Percentiles rank a stretch among this genome's conserved stretches.
Evolutionary conservation across 2,113 vertebrate genomes (phyloP).

Genomic region (Microcebus ravelobensis): DNA sequence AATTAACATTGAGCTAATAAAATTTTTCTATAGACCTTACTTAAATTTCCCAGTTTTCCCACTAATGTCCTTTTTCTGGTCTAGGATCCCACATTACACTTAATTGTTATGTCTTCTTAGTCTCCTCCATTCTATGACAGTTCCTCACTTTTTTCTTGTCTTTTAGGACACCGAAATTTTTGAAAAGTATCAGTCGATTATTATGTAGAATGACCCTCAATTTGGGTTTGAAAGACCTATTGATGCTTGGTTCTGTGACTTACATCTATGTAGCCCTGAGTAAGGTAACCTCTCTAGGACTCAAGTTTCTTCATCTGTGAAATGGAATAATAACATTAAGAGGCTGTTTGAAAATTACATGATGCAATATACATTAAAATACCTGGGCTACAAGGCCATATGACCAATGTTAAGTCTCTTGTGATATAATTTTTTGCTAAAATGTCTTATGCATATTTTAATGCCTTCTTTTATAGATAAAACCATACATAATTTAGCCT

Average conservation of each 20-base stretch:
- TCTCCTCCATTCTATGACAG: background rate
- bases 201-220: background rate
- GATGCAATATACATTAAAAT: constrained; percentile 12
- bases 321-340: background rate
- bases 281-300: background rate
- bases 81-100: background rate
- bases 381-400: background rate
- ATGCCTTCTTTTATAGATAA: background rate
- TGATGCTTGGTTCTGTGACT: background rate
- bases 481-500: background rate
- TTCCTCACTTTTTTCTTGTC: background rate
- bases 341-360: constrained; percentile 30
- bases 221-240: background rate
- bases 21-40: background rate
- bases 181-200: background rate
- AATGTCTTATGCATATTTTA: background rate
- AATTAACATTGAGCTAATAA: background rate
- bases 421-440: background rate
- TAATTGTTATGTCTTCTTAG: background rate
- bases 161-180: background rate
- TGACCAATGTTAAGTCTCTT: background rate
- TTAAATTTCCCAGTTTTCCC: background rate
- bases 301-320: background rate
- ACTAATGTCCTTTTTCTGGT: background rate
- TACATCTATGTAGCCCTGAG: background rate